Conservation (phyloP, 1,140 invertebrate species). For the Ceratitis capitata region DNA sequence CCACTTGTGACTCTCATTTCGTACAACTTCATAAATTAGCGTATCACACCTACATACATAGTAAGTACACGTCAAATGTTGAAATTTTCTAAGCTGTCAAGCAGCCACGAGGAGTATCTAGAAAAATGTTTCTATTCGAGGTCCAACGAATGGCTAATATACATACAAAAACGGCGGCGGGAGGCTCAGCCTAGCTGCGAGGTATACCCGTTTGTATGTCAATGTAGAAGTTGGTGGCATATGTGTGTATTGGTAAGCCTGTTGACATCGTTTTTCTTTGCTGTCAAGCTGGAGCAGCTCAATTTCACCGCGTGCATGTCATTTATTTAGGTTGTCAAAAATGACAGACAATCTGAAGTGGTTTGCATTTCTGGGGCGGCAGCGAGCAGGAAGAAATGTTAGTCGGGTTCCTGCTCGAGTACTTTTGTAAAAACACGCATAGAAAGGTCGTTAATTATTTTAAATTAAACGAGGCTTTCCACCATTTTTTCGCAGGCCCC, state of each 20-base stretch:
- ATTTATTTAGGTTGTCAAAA: conserved; percentile 8
- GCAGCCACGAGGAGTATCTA: not conserved
- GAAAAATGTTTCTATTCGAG: not conserved
- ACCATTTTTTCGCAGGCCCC: too few relatives aligned
- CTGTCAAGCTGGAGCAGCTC: not conserved
- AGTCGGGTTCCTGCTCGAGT: too few relatives aligned
- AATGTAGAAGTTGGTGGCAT: not conserved
- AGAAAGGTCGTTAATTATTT: too few relatives aligned
- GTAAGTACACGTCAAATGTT: not conserved
- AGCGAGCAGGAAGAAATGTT: too few relatives aligned
- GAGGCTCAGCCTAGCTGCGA: too few relatives aligned
- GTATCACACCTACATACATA: too few relatives aligned
- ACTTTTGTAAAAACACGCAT: too few relatives aligned
- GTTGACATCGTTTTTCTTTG: not conserved
- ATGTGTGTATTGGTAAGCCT: not conserved
- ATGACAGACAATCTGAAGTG: not conserved
- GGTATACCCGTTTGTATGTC: not conserved
- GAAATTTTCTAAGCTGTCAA: conserved; percentile 24
- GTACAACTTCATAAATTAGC: conserved; percentile 20
- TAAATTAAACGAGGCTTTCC: too few relatives aligned
- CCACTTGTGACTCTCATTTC: not conserved
- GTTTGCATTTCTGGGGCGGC: not conserved
- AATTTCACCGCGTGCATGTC: conserved; percentile 13
- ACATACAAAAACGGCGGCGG: not conserved
- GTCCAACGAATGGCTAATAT: not conserved